Evolutionary conservation across 2,113 vertebrate species (phyloP).

Genomic region (Panthera uncia): DNA sequence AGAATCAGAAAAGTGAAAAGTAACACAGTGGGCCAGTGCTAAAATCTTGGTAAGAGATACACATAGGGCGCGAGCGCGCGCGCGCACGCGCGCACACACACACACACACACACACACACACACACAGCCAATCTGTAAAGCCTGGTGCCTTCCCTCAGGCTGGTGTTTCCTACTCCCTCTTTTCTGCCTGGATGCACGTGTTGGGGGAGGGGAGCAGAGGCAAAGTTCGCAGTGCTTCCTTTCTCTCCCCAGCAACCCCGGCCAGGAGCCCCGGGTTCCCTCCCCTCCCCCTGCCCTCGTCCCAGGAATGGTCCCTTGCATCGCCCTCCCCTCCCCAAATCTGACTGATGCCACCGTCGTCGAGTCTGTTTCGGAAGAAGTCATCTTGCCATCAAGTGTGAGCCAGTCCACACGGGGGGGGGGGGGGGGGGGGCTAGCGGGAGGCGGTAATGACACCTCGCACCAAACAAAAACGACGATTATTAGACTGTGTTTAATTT

Average conservation of each 20-base stretch:
- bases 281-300: not conserved
- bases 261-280: not conserved
- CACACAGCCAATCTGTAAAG: not conserved
- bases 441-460: not conserved
- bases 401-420: not conserved
- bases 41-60: not conserved
- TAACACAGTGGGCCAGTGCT: not conserved
- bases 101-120: no score
- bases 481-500: not conserved
- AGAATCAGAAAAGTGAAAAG: not conserved
- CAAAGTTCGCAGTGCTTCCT: slow-evolving; percentile 32
- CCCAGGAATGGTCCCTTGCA: not conserved
- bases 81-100: fast-evolving
- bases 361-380: not conserved
- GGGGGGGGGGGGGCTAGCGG: not conserved
- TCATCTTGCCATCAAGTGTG: not conserved
- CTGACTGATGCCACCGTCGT: not conserved
- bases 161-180: not conserved
- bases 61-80: not conserved
- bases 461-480: not conserved
- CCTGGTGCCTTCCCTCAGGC: slow-evolving; percentile 19
- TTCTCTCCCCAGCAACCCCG: not conserved
- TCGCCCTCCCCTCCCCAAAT: not conserved
- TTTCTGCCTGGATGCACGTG: not conserved
- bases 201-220: slow-evolving; percentile 48